Evolutionary conservation across 2,888 invertebrate species (phyloP), one percentile per base, ranked within the genome.

Genomic region (Dynastes grantii): DNA sequence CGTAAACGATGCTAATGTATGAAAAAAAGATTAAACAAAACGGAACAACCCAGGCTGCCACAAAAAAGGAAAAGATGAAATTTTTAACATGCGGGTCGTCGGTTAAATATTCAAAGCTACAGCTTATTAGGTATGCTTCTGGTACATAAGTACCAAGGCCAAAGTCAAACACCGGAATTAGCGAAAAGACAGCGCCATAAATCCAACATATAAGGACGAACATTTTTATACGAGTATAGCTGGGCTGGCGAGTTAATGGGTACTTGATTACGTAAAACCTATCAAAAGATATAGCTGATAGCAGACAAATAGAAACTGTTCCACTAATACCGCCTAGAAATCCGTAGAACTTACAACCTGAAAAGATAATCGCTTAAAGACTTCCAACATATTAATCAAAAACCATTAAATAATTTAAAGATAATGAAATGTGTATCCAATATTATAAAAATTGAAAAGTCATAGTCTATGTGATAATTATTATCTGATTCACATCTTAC

Each of bases 31-130:
- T 96, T 11, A 93, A 89, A 51, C 89, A 85, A 80, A 96, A 91
- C 0, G 97, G 97, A 1, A 94, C 86, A 1, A 94, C 90, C 93
- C 94, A 97, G 65, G 93, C 96, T 0, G 93, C 94, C 53, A 93
- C 90, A 87, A 95, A 95, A 86, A 95, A 95, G 4, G 92, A 87
- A 82, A 95, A 91, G 85, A 96, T 95, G 86, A 95, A 96, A 79
- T 91, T 90, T 71, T 92, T 91, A 0, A 92, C 92, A 0, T 87
- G 86, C 0, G 88, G 84, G 76, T 92, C 91, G n/a, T 92, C 91
- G 0, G 94, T 92, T 68, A 96, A 90, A 85, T 96, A 97, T 88
- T 96, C 96, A 86, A 95, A 96, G 85, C 96, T 95, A 88, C 96
- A 97, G 84, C 95, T 94, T 27, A 95, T 96, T 79, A 96, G 91